Conservation (phyloP, 2,797 vertebrate genomes). For the Lepilemur ruficaudatus region DNA sequence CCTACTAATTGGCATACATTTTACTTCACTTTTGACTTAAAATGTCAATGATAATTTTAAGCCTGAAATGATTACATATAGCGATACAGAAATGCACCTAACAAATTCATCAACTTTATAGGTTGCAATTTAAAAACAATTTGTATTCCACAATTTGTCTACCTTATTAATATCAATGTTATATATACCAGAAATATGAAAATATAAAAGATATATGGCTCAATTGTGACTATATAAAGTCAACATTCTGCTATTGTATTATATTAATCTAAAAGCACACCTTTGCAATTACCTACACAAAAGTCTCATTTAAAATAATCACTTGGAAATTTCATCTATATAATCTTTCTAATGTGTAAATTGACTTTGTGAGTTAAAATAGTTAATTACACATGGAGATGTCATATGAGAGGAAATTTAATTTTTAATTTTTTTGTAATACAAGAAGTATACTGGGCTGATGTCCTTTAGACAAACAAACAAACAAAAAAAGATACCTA, state of each 20-base stretch:
- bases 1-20: slow-evolving; percentile 14
- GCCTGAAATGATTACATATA: neutral
- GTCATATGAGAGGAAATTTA: neutral
- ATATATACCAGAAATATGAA: neutral
- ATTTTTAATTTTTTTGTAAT: neutral
- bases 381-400: neutral
- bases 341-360: neutral
- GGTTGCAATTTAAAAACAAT: neutral
- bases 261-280: neutral
- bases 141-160: neutral
- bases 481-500: neutral
- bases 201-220: neutral
- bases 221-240: neutral
- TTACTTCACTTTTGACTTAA: slow-evolving; percentile 40
- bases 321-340: neutral
- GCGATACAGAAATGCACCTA: neutral
- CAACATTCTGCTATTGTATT: neutral
- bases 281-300: neutral
- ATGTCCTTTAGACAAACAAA: neutral
- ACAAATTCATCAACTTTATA: neutral
- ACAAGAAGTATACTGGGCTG: rapidly evolving
- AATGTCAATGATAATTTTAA: slow-evolving; percentile 46
- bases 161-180: neutral
- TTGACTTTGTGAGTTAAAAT: neutral
- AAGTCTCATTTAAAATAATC: neutral